phyloP scores from a whole-genome alignment of 2,113 vertebrate genomes.

The Callospermophilus lateralis region DNA sequence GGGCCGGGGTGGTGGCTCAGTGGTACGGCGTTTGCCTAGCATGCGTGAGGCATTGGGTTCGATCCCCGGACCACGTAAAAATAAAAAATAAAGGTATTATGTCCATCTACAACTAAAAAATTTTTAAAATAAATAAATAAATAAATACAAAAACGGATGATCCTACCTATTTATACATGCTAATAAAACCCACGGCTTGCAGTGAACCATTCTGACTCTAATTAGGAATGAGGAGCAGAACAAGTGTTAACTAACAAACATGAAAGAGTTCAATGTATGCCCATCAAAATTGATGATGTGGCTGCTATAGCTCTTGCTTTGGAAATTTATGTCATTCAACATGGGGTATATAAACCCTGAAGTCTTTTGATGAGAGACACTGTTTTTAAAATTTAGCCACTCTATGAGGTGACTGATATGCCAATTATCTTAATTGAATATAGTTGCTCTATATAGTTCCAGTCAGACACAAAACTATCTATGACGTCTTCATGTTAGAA shows the following conservation, averaged over 20 bases:
- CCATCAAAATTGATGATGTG: not conserved
- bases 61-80: too few relatives aligned
- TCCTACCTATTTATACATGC: not conserved
- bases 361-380: slow-evolving; percentile 41
- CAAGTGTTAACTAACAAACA: not conserved
- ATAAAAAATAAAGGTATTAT: too few relatives aligned
- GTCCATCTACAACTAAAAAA: too few relatives aligned
- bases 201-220: not conserved
- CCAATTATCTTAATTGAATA: too few relatives aligned
- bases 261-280: not conserved
- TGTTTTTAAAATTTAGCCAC: slow-evolving; percentile 48
- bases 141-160: not conserved
- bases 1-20: too few relatives aligned
- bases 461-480: not conserved
- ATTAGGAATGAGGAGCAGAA: not conserved
- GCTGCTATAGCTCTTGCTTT: not conserved
- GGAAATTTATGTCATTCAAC: slow-evolving; percentile 13
- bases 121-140: too few relatives aligned
- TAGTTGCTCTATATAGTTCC: too few relatives aligned
- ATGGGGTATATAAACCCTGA: not conserved
- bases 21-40: too few relatives aligned
- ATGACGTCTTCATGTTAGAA: slow-evolving; percentile 43
- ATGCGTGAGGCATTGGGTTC: too few relatives aligned
- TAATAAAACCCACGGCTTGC: not conserved
- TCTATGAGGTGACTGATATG: not conserved